Evolutionary conservation across 2,113 vertebrate genomes (phyloP).

Genomic region (Ochotona curzoniae): DNA sequence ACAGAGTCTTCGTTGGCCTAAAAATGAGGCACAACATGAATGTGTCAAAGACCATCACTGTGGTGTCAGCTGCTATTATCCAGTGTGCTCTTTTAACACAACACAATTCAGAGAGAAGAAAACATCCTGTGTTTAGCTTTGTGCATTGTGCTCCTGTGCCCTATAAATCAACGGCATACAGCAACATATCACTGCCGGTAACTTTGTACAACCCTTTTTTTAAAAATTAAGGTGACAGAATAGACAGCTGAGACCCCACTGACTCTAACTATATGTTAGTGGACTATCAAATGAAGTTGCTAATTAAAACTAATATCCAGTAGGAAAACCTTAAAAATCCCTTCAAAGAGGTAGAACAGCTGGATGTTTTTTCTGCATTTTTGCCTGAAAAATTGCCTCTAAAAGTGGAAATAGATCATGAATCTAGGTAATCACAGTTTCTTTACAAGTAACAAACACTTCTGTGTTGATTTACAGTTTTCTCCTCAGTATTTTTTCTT

Average conservation of each 20-base stretch:
- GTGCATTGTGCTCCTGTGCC: background rate
- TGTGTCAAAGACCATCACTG: background rate
- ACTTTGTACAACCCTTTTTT: background rate
- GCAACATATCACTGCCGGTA: background rate
- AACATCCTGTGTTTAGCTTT: conserved; percentile 51
- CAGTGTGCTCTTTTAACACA: conserved; percentile 58
- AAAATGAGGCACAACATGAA: background rate
- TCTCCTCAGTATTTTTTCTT: conserved; percentile 27
- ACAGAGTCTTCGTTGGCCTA: background rate
- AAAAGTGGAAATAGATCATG: background rate
- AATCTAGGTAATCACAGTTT: conserved; percentile 8
- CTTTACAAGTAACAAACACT: background rate
- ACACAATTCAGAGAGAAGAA: conserved; percentile 44
- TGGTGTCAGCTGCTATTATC: background rate
- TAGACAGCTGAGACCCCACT: background rate
- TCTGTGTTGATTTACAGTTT: conserved; percentile 42
- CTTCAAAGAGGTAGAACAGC: background rate
- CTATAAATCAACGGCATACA: background rate
- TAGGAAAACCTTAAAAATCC: background rate
- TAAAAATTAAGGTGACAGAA: background rate
- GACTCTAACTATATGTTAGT: background rate
- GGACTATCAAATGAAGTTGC: background rate
- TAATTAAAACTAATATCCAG: conserved; percentile 18
- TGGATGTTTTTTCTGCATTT: background rate
- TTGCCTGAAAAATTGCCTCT: conserved; percentile 3